These are phyloP conservation scores for Trichomycterus rosablanca DNA, from an alignment of 2,113 vertebrate species.

Conservation along the genomic window DNA sequence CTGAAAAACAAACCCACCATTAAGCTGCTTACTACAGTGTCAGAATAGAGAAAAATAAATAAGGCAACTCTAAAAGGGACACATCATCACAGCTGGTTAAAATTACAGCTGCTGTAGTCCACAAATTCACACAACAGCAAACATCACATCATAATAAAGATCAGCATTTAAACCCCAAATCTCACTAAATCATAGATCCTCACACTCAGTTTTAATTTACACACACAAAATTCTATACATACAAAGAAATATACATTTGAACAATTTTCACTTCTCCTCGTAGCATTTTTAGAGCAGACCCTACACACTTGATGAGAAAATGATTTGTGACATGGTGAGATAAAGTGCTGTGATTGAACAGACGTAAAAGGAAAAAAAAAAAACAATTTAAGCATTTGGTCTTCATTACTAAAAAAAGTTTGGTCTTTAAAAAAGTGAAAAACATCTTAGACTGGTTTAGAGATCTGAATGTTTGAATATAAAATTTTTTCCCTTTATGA, in stretches of 20 bases:
- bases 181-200: constrained; percentile 39
- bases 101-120: constrained; percentile 65
- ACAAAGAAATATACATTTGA: constrained; percentile 29
- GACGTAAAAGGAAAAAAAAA: constrained; percentile 3
- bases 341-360: constrained; percentile 23
- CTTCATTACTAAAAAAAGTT: no score
- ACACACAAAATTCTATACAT: constrained; percentile 15
- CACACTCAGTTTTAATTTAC: constrained; percentile 43
- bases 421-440: no score
- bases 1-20: constrained; percentile 54
- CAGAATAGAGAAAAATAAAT: constrained; percentile 54
- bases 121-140: constrained; percentile 56
- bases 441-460: no score
- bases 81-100: constrained; percentile 58
- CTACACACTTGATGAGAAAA: no score
- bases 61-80: constrained; percentile 68
- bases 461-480: no score
- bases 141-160: constrained; percentile 54
- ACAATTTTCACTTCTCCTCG: not conserved
- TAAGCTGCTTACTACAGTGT: constrained; percentile 47
- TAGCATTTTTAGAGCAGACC: not conserved
- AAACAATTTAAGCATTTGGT: no score
- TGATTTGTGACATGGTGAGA: constrained; percentile 15
- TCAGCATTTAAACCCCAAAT: constrained; percentile 33
- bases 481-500: no score